Conservation (phyloP, 2,113 vertebrate species). For the Psittacara wagleri region DNA sequence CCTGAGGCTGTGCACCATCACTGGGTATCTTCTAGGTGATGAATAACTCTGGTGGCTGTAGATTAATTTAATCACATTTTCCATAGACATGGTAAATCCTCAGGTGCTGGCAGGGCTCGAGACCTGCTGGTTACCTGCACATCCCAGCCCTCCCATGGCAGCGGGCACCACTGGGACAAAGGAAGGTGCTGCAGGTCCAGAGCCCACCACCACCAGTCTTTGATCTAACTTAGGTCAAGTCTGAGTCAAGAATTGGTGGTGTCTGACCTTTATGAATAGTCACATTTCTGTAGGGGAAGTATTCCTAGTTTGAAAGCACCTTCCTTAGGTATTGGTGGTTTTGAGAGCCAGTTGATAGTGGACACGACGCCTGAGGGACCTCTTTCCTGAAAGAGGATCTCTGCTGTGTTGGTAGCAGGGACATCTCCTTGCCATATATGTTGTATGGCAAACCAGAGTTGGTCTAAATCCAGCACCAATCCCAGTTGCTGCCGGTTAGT, state of each 20-base stretch:
- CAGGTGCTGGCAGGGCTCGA: not conserved
- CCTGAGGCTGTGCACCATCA: not conserved
- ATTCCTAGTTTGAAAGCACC: not conserved
- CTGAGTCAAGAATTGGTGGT: not conserved
- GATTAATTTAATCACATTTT: not conserved
- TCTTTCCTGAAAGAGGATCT: not conserved
- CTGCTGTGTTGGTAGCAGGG: not conserved
- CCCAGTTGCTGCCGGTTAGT: not conserved
- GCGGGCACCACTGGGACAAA: not conserved
- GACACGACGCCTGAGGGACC: not conserved
- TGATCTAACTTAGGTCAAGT: not conserved
- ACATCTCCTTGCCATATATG: not conserved
- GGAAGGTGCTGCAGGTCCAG: not conserved
- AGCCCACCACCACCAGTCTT: not conserved
- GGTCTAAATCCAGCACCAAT: not conserved
- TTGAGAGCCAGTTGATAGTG: not conserved
- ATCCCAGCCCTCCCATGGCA: not conserved
- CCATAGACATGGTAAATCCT: not conserved
- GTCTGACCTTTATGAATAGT: not conserved
- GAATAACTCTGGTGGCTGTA: not conserved
- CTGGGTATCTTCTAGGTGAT: not conserved
- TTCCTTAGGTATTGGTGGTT: not conserved
- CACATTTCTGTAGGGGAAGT: not conserved
- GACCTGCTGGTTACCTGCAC: not conserved
- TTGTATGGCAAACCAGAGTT: not conserved